Base-by-base conservation (phyloP, 64 coral and sea anemone species). In the Actinia tenebrosa region DNA sequence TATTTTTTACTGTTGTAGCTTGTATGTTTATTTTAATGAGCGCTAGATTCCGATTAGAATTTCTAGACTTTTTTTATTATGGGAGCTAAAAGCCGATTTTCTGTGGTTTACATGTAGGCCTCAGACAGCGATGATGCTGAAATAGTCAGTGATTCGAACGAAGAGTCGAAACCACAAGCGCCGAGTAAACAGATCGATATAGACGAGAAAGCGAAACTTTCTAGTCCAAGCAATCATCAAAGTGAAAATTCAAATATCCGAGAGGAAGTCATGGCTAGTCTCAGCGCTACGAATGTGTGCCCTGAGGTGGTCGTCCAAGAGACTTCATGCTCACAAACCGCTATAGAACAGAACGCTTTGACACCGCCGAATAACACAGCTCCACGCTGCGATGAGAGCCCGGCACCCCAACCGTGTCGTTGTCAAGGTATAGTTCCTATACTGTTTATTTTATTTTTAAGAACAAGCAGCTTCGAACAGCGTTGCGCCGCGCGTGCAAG, bases 351-450 rank as follows among this genome's bases (percentile, higher is more conserved):
- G 45, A 81, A 47, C 16, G 44, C 79, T 81, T 81, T 79, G 77
- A 27, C 77, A 30, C 30, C 79, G 79, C 79, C 79, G 79, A 81
- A 81, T 17, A 45, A 53, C 50, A 81, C 91, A 62, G 81, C 77
- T 75, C 88, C 91, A 79, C 72, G 91, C 94, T 84, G 91, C 27
- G 94, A 91, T 20, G 83, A 79, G 87, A 90, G 88, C 86, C 87
- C 87, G n/a, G 91, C 89, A 55, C 88, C 88, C 91, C 91, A 91
- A 84, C 84, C 91, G 55, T 96, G 94, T 72, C 79, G 87, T 89
- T 96, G 94, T 89, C 91, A 89, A 93, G 94, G 94, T 96, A 96
- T 88, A 53, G 45, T 50, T 19, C 53, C 17, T 1, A 7, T 10
- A 19, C 45, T n/a, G 50, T 50, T 75, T 81, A 81, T 52, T 81